These are phyloP conservation scores for Clarias fuscus DNA, from an alignment of 2,797 vertebrate species.

Conservation along the genomic window DNA sequence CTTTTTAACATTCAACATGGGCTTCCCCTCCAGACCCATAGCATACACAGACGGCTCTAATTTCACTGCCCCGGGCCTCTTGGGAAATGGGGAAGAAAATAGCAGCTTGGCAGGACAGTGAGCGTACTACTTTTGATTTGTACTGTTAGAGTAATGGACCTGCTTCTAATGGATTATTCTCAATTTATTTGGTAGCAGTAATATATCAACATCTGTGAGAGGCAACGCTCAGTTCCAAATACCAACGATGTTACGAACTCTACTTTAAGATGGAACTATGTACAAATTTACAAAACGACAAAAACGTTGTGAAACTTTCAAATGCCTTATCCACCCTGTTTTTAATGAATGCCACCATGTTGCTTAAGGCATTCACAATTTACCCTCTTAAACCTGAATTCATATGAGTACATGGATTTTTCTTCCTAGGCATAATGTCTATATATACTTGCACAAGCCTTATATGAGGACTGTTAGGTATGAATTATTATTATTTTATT, in stretches of 20 bases:
- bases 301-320: background rate
- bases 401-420: too few species aligned
- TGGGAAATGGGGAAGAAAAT: constrained; percentile 14
- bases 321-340: background rate
- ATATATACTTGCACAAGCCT: too few species aligned
- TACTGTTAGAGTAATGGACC: background rate
- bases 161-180: background rate
- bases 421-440: too few species aligned
- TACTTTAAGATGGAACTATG: background rate
- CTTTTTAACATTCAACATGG: constrained; percentile 16
- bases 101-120: constrained; percentile 8
- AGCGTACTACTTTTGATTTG: background rate
- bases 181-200: background rate
- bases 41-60: constrained; percentile 20
- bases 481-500: too few species aligned
- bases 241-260: background rate
- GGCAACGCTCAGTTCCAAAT: background rate
- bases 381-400: too few species aligned
- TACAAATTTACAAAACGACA: background rate
- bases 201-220: background rate
- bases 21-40: constrained; percentile 7
- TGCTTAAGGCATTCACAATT: background rate
- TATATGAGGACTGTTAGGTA: too few species aligned
- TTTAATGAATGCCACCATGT: background rate
- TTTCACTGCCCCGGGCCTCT: constrained; percentile 22